Evolutionary conservation across 2,113 vertebrate species (phyloP).

Genomic region (Nerophis lumbriciformis): DNA sequence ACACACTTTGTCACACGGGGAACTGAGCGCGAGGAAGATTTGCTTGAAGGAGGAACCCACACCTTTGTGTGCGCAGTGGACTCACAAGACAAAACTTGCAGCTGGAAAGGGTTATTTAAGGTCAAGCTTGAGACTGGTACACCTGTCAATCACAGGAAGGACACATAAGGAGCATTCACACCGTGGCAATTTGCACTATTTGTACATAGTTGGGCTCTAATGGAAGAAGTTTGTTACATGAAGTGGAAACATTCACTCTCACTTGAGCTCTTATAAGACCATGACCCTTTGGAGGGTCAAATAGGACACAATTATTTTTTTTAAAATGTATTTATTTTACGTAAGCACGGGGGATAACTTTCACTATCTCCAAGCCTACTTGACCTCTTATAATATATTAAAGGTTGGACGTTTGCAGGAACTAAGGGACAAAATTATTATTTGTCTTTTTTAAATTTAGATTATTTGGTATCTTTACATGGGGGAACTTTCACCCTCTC

Average conservation of each 20-base stretch:
- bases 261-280: no score
- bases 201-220: not conserved
- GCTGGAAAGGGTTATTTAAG: not conserved
- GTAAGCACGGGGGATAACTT: no score
- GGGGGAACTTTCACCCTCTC: no score
- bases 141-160: not conserved
- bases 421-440: no score
- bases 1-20: slow-evolving; percentile 2
- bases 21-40: slow-evolving; percentile 2
- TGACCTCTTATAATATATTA: no score
- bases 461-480: no score
- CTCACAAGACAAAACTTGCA: not conserved
- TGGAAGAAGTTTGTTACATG: not conserved
- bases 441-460: no score
- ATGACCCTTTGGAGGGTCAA: no score
- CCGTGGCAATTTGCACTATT: not conserved
- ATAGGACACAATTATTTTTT: no score
- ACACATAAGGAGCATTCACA: not conserved
- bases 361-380: no score
- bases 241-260: not conserved
- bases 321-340: no score
- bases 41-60: not conserved
- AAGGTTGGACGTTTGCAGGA: no score
- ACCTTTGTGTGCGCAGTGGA: not conserved
- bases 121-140: not conserved